Conservation (phyloP, 2,888 invertebrate species). For the Podabrus alpinus region DNA sequence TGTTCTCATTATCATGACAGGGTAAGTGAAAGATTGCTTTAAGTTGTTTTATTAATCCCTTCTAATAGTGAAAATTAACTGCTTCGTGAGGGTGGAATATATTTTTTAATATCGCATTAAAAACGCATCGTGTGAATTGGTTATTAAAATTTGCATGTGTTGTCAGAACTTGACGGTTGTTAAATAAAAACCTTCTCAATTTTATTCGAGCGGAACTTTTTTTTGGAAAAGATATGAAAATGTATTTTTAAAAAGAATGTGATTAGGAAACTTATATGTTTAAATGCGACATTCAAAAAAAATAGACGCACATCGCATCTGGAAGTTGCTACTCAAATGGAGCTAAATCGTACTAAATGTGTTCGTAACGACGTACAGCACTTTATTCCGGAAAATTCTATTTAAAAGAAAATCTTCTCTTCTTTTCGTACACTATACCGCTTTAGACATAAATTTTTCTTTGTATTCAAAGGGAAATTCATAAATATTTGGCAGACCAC, state of each 20-base stretch:
- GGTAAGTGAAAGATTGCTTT: not conserved
- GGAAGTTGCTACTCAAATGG: constrained; percentile 25
- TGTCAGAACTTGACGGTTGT: not conserved
- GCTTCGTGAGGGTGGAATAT: not conserved
- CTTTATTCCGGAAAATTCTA: not conserved
- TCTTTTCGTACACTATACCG: not conserved
- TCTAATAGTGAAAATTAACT: not conserved
- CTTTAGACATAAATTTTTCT: not conserved
- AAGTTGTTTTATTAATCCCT: not conserved
- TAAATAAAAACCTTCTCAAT: not conserved
- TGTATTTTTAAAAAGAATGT: not conserved
- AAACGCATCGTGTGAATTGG: not conserved
- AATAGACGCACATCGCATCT: constrained; percentile 13
- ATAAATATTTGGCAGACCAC: not conserved
- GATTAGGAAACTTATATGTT: not conserved
- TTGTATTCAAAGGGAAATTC: not conserved
- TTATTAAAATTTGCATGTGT: not conserved
- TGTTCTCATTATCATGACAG: constrained; percentile 22
- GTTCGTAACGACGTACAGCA: constrained; percentile 3
- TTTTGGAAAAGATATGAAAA: not conserved
- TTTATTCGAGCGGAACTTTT: not conserved
- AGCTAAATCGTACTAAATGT: constrained; percentile 26
- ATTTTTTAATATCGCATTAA: not conserved
- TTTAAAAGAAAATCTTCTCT: not conserved
- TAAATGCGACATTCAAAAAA: constrained; percentile 13